Base-by-base conservation (phyloP, 2,797 vertebrate genomes). In the Silurus aristotelis region DNA sequence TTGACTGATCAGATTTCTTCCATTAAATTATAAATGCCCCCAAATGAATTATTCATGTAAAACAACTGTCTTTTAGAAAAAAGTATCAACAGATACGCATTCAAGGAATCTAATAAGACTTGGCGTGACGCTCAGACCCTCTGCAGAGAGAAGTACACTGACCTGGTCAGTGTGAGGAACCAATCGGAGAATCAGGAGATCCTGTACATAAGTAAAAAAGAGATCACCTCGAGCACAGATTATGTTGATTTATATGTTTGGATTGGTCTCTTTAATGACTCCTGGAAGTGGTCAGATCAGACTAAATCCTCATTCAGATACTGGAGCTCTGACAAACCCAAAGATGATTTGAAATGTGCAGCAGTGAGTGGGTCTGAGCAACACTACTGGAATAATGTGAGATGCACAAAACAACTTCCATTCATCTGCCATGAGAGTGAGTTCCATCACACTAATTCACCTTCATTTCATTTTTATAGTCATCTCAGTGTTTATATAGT, bases 201-300 rank as follows among this genome's bases (percentile, higher is more conserved):
- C 15, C 0, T 5, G 4, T 8, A 83, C 0, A 0, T 70, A 13
- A 61, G 9, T 20, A 9, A 0, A 1, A 20, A 0, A 27, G 27
- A 27, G 27, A 27, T 27, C 27, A 81, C 27, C 27, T 27, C 1
- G 27, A 27, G 1, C 27, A 27, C 1, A 27, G 27, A 27, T 27
- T 27, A 27, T 27, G 27, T 27, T 27, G 27, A 27, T 27, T 27
- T 27, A 27, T 31, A 2, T 5, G 19, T 55, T 58, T 88, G 87
- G 87, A 87, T 86, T 6, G 82, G 85, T 70, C 81, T 25, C 43
- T 72, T 52, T 73, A 52, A 25, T 88, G 55, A 87, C 43, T 3
- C 14, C 27, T 89, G 87, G 87, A 60, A 56, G 66, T 87, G 89
- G 89, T 87, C 84, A 31, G 87, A 89, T 48, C 55, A 85, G 43